Evolutionary conservation across 2,888 invertebrate genomes (phyloP).

Genomic region (Phortica magna): DNA sequence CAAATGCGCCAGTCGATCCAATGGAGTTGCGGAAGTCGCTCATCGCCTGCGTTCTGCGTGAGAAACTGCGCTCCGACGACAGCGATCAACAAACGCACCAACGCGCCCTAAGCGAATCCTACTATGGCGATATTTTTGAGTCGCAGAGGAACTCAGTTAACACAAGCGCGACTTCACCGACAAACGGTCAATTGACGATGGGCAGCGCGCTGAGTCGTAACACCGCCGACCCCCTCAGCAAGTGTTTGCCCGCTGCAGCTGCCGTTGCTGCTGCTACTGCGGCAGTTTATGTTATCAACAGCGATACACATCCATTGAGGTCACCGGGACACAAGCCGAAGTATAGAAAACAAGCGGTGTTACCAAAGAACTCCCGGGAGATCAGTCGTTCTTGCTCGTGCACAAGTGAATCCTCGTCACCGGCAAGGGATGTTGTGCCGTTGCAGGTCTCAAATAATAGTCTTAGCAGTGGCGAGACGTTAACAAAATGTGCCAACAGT

Average conservation of each 20-base stretch:
- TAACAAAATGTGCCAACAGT: background rate
- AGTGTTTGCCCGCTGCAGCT: slow-evolving; percentile 53
- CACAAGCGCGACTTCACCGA: slow-evolving; percentile 55
- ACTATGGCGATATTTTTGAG: slow-evolving; percentile 58
- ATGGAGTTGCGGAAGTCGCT: slow-evolving; percentile 59
- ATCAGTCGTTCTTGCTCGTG: slow-evolving; percentile 67
- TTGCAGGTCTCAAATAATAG: slow-evolving; percentile 1
- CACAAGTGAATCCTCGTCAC: slow-evolving; percentile 49
- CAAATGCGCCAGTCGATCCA: slow-evolving; percentile 56
- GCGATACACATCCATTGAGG: slow-evolving; percentile 59
- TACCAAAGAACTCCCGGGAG: slow-evolving; percentile 54
- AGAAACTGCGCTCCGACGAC: slow-evolving; percentile 71
- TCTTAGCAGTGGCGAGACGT: slow-evolving; percentile 2
- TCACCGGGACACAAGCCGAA: slow-evolving; percentile 71
- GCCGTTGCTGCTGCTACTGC: slow-evolving; percentile 43
- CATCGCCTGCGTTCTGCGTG: slow-evolving; percentile 64
- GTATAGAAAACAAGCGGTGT: slow-evolving; percentile 64
- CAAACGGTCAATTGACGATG: slow-evolving; percentile 54
- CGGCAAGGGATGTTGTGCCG: slow-evolving; percentile 13
- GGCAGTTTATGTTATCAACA: slow-evolving; percentile 70
- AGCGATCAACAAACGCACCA: slow-evolving; percentile 58
- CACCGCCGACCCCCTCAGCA: slow-evolving; percentile 37
- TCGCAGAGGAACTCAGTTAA: slow-evolving; percentile 52
- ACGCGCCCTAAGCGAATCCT: slow-evolving; percentile 54
- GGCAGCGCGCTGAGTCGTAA: slow-evolving; percentile 24